These are phyloP conservation scores for Chaetodon auriga DNA, from an alignment of 2,113 vertebrate genomes.

Conservation along the genomic window DNA sequence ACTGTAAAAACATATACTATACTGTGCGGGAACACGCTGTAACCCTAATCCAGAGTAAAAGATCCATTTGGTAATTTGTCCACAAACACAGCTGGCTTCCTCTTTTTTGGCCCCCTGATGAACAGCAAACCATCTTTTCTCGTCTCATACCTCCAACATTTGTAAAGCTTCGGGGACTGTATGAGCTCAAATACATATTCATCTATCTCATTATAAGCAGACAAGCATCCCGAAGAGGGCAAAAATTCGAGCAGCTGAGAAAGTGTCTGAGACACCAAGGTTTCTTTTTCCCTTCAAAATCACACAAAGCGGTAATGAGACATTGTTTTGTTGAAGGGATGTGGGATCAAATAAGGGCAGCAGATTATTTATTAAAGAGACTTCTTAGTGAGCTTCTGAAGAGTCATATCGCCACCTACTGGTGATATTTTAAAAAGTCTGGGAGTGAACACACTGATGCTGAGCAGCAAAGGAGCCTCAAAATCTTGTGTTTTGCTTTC, in stretches of 20 bases:
- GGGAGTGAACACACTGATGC: not conserved
- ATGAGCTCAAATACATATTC: slow-evolving; percentile 46
- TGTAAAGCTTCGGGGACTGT: not conserved
- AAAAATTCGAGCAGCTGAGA: not conserved
- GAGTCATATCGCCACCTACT: slow-evolving; percentile 81
- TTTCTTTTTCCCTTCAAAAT: slow-evolving; percentile 19
- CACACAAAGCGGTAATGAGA: slow-evolving; percentile 17
- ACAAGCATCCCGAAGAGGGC: not conserved
- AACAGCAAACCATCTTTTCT: slow-evolving; percentile 6
- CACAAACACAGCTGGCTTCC: slow-evolving; percentile 1
- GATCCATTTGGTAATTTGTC: slow-evolving; percentile 2
- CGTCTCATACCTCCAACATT: not conserved
- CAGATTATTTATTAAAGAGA: not conserved
- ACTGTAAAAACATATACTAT: not conserved
- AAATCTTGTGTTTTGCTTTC: slow-evolving; percentile 19
- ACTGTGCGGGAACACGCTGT: not conserved
- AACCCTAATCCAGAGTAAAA: not conserved
- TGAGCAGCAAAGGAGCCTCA: slow-evolving; percentile 12
- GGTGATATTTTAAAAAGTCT: slow-evolving; percentile 32
- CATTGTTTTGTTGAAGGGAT: slow-evolving; percentile 40
- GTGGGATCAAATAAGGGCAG: slow-evolving; percentile 56
- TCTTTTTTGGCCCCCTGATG: not conserved
- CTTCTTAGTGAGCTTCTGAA: slow-evolving; percentile 34
- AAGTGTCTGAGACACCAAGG: slow-evolving; percentile 10
- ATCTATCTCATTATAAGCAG: slow-evolving; percentile 27